These are phyloP conservation scores for Ophraella communa DNA, from an alignment of 2,888 invertebrate species.

Conservation along the genomic window DNA sequence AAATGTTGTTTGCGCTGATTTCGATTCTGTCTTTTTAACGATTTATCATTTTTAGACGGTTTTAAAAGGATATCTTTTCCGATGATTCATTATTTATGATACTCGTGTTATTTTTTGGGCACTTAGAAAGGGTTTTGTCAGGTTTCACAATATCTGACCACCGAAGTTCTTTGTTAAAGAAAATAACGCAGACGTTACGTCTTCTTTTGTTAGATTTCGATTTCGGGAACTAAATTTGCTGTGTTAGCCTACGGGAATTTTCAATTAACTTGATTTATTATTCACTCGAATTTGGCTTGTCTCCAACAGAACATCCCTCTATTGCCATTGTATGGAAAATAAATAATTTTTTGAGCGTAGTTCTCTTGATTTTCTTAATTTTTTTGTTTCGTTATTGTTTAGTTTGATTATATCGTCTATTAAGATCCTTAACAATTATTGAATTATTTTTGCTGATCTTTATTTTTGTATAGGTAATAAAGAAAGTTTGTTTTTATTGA, in stretches of 20 bases:
- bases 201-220: not conserved
- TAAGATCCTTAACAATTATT: too few species aligned
- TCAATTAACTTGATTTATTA: not conserved
- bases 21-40: conserved; percentile 3
- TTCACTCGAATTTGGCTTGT: not conserved
- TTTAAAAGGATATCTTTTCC: conserved; percentile 24
- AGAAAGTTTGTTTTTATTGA: too few species aligned
- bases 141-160: conserved; percentile 35
- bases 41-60: conserved; percentile 28
- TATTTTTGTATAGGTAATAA: too few species aligned
- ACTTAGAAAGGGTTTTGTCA: conserved; percentile 42
- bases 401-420: too few species aligned
- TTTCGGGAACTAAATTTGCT: not conserved
- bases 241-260: not conserved
- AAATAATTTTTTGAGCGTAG: not conserved
- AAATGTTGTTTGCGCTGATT: too few species aligned
- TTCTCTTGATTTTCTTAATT: not conserved
- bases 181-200: not conserved
- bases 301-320: not conserved
- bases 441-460: too few species aligned
- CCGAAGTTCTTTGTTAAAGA: conserved; percentile 4
- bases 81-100: conserved; percentile 43
- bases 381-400: too few species aligned
- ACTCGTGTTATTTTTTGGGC: conserved; percentile 39
- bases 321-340: not conserved